phyloP scores from a whole-genome alignment of 1,140 invertebrate genomes.

The Cepaea nemoralis region DNA sequence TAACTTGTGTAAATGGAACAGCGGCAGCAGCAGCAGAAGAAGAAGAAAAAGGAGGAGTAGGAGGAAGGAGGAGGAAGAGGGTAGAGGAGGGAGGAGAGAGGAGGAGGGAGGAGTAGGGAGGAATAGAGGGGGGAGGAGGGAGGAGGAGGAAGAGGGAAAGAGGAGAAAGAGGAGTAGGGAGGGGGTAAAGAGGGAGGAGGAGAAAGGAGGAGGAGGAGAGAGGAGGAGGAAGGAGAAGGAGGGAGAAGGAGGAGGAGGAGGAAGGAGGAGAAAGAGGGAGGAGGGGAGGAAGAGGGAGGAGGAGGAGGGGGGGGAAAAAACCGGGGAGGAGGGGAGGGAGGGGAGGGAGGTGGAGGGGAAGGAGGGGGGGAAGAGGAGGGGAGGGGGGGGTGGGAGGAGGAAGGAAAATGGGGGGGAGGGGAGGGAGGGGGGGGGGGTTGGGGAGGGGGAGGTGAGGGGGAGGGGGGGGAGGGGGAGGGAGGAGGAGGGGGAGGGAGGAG shows the following conservation, averaged over 20 bases:
- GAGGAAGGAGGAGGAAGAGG: too few species aligned
- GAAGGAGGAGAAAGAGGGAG: neutral
- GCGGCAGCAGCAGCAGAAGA: too few species aligned
- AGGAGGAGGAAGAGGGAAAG: too few species aligned
- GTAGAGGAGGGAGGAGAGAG: too few species aligned
- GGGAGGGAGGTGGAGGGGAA: neutral
- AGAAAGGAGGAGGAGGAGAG: too few species aligned
- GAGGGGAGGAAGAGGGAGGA: neutral
- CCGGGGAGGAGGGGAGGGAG: neutral
- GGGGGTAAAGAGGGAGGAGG: too few species aligned
- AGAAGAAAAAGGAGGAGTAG: too few species aligned
- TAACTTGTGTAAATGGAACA: too few species aligned
- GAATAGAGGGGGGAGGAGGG: too few species aligned
- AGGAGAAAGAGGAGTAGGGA: too few species aligned
- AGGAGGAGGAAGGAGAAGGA: too few species aligned
- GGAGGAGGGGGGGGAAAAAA: neutral
- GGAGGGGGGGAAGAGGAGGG: neutral
- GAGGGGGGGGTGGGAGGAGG: neutral
- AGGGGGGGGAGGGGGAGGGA: neutral
- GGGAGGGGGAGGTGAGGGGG: neutral
- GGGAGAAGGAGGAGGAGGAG: neutral
- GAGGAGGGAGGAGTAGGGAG: too few species aligned
- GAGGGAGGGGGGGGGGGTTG: neutral
- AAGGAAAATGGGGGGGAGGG: neutral
- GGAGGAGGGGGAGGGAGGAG: neutral